Conservation (phyloP, 2,888 invertebrate species). For the Chouioia cunea region DNA sequence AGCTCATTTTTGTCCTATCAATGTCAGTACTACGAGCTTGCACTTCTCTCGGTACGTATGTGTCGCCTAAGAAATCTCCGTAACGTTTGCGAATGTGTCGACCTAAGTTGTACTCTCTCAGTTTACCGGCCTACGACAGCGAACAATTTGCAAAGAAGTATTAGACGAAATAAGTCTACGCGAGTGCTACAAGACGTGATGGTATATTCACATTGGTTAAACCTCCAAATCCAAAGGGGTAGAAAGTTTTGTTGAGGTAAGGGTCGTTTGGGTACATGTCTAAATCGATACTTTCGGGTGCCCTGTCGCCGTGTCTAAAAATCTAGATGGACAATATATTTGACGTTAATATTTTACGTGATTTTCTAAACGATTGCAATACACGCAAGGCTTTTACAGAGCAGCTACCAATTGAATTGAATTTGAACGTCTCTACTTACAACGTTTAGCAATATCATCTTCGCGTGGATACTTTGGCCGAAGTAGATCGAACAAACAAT, state of each 20-base stretch:
- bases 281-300: conserved; percentile 39
- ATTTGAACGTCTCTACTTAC: background rate
- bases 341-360: no score
- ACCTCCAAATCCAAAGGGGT: conserved; percentile 48
- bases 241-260: conserved; percentile 40
- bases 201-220: conserved; percentile 48
- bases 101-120: conserved; percentile 70
- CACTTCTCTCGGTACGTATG: conserved; percentile 60
- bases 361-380: no score
- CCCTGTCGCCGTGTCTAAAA: conserved; percentile 51
- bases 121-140: conserved; percentile 70
- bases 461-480: no score
- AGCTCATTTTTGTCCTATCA: conserved; percentile 81
- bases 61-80: conserved; percentile 67
- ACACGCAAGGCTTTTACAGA: no score
- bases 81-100: conserved; percentile 69
- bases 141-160: no score
- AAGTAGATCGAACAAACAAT: no score
- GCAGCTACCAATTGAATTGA: no score
- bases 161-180: no score
- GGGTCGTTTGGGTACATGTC: conserved; percentile 50
- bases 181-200: no score
- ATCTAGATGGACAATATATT: conserved; percentile 25
- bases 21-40: conserved; percentile 75
- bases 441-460: no score